A percentile compares a stretch with the other conserved stretches of the same genome.
Evolutionary conservation across 2,113 vertebrate species (phyloP).

Genomic region (Tiliqua scincoides): DNA sequence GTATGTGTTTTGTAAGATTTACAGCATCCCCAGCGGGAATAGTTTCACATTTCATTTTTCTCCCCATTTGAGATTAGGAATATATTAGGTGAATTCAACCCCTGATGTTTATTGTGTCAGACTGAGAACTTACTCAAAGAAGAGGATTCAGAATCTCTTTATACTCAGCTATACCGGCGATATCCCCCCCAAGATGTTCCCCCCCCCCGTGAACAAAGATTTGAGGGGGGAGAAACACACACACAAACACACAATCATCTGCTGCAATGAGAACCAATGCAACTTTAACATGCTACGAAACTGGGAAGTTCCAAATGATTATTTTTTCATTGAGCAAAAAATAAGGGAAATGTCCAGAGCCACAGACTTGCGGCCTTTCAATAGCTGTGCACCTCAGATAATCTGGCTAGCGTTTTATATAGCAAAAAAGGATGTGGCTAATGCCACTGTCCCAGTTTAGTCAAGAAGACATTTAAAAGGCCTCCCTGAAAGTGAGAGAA

Average conservation of each 20-base stretch:
- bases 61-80: constrained; percentile 57
- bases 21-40: constrained; percentile 66
- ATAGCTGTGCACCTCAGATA: no score
- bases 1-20: constrained; percentile 72
- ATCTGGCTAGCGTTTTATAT: no score
- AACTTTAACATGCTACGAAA: neutral
- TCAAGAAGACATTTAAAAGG: no score
- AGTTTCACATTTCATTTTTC: constrained; percentile 53
- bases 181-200: neutral
- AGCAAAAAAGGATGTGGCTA: no score
- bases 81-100: constrained; percentile 39
- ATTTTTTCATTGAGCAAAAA: neutral
- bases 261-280: neutral
- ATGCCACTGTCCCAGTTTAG: no score
- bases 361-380: neutral
- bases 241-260: neutral
- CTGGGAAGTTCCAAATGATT: neutral
- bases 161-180: neutral
- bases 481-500: neutral
- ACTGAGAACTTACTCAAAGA: constrained; percentile 52
- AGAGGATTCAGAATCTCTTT: constrained; percentile 28
- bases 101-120: constrained; percentile 48
- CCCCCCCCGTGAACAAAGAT: neutral
- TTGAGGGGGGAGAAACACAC: neutral
- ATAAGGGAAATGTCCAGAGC: neutral